Base-by-base conservation (phyloP, 1,140 invertebrate species). In the Ctenoplectra terminalis region DNA sequence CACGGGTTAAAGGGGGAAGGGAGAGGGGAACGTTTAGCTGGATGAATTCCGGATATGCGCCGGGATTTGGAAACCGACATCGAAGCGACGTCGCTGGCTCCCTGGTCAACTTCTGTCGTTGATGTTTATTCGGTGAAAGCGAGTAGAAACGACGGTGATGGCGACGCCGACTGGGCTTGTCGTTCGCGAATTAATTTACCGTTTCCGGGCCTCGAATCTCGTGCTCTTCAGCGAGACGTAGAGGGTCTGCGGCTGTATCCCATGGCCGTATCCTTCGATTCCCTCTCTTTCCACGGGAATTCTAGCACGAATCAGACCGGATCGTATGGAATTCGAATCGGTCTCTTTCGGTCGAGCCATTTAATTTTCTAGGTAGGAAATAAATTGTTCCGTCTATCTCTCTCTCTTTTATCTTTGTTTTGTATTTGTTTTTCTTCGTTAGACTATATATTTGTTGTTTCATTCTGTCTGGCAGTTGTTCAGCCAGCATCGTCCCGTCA, bases 111-210 rank as follows among this genome's bases (percentile, higher is more conserved):
- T 92, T 90, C 91, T 92, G 91, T 81, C 71, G 66, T 80, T 91
- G 90, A 92, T 92, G 91, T 91, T 91, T 91, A 90, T 91, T 87
- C 86, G 89, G 80, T 58, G 72, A 78, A 63, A 79, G 76, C 71
- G 61, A 78, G 40, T 73, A 74, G 83, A 70, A 85, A 56, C 84
- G 84, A 34, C 58, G 84, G 48, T 17, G 37, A 63, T 40, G 37
- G 61, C 23, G 11, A 64, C 70, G 86, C 20, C 84, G 83, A 87
- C 87, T 92, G 90, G 85, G 83, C 83, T 92, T 91, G 90, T 91
- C 91, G 87, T 90, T 87, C 56, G 87, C 90, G 77, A 73, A 91
- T 92, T 91, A 91, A 90, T 91, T 90, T 88, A 83, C 89, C 87
- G 72, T 78, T 87, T 80, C 80, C 81, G 70, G 72, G 74, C 46